Base-by-base conservation (phyloP, 2,888 invertebrate species). In the Microplitis deprimator region DNA sequence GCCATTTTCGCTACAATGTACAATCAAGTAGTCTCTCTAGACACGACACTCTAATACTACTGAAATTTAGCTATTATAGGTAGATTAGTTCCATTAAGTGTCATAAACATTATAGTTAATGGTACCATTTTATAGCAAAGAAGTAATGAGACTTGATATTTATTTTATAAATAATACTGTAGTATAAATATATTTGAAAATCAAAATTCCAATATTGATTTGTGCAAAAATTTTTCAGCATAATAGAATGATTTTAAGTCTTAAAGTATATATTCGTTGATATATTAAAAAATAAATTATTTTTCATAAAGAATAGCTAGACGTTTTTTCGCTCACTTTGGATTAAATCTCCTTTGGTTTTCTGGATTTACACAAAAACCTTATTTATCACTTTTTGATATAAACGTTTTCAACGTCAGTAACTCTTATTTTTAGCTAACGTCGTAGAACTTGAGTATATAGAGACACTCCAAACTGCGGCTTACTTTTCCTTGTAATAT, bases 321-420 rank as follows among this genome's bases (percentile, higher is more conserved):
- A 65, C 73, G n/a, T 73, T 75, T 60, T 69, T 59, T 64, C 59
- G 17, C 68, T 62, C 62, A 73, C 76, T 75, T 70, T 79, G 77
- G 41, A 69, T 75, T 73, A 78, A 50, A 13, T 77, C 76, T 79
- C 69, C 64, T 70, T 67, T 59, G 64, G 76, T 76, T 60, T 73
- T 38, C 38, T 59, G 59, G 71, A 67, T 72, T 76, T 72, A 59
- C 41, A 76, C n/a, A 62, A 20, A 59, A 20, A 39, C 39, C 38
- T 17, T 41, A 61, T 75, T 10, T 75, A n/a, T 64, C 50, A 70
- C 29, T 50, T 17, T 60, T 39, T 60, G 70, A 38, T 64, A 16
- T 50, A 50, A 50, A 50, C 50, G 50, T 50, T 50, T 50, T 50
- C 50, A 50, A 50, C 50, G 13, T 50, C 50, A 13, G 50, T 50